Percentiles rank a stretch among this genome's conserved stretches.
Conservation (phyloP, 1,140 invertebrate genomes). For the Triops longicaudatus region DNA sequence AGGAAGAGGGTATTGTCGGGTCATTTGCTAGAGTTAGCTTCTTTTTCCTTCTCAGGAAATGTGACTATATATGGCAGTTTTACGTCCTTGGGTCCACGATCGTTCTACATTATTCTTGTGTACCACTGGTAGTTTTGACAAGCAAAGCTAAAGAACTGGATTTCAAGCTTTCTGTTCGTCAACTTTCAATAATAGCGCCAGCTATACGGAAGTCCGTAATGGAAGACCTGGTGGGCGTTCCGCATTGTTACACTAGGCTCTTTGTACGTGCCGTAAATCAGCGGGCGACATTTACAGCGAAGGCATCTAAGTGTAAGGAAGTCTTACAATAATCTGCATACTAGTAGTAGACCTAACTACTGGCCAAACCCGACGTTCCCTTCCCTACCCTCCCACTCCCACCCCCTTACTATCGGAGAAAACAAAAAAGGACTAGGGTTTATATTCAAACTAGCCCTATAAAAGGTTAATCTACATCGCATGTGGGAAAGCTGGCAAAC, state of each 20-base stretch:
- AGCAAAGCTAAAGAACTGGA: background rate
- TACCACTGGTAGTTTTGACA: background rate
- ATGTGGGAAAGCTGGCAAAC: background rate
- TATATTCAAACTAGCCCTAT: background rate
- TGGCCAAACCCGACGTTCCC: background rate
- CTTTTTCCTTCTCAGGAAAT: too few species aligned
- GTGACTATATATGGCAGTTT: background rate
- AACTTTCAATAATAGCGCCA: background rate
- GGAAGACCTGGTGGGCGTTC: constrained; percentile 13
- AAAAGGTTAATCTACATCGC: background rate
- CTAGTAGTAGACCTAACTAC: background rate
- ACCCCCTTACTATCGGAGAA: background rate
- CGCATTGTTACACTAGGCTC: constrained; percentile 14
- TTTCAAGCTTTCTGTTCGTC: constrained; percentile 1
- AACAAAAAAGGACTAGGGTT: background rate
- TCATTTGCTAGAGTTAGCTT: too few species aligned
- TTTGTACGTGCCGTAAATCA: constrained; percentile 6
- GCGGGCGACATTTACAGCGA: constrained; percentile 5
- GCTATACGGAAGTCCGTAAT: background rate
- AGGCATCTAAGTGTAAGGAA: constrained; percentile 15
- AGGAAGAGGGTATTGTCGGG: too few species aligned
- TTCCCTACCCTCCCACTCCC: background rate
- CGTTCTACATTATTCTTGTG: background rate
- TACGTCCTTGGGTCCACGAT: background rate
- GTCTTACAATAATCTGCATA: constrained; percentile 12